Conservation (phyloP, 2,797 vertebrate species). For the Squalus acanthias region DNA sequence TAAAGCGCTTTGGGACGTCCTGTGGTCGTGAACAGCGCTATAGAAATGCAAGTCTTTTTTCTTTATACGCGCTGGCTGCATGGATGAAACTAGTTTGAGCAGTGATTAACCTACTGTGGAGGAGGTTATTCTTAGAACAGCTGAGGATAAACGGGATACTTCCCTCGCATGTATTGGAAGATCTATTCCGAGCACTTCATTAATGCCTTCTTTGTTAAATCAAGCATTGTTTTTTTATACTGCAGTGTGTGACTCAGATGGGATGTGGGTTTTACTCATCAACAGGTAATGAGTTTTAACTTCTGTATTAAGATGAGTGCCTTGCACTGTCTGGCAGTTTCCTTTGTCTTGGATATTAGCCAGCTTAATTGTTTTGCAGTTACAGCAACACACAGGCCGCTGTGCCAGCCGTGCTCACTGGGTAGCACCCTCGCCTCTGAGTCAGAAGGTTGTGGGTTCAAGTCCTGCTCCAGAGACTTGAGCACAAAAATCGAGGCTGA, state of each 20-base stretch:
- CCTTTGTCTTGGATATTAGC: not conserved
- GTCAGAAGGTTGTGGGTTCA: not conserved
- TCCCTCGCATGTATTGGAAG: not conserved
- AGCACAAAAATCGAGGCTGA: not conserved
- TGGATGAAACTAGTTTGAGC: not conserved
- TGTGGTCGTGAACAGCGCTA: too few relatives aligned
- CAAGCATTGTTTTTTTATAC: not conserved
- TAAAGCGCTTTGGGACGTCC: too few relatives aligned
- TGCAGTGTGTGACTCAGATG: not conserved
- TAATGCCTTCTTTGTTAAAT: not conserved
- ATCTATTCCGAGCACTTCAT: not conserved
- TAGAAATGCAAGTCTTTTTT: too few relatives aligned
- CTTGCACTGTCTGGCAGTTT: not conserved
- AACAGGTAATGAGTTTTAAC: not conserved
- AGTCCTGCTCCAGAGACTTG: not conserved
- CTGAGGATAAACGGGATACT: not conserved
- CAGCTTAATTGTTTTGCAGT: not conserved
- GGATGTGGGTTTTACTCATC: not conserved
- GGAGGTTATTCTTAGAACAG: not conserved
- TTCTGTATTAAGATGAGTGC: not conserved
- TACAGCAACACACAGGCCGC: not conserved
- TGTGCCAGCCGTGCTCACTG: not conserved
- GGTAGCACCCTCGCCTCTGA: not conserved
- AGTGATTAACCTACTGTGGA: not conserved
- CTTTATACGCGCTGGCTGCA: not conserved